Conservation (phyloP, 2,888 invertebrate genomes). For the Mythimna pallens region DNA sequence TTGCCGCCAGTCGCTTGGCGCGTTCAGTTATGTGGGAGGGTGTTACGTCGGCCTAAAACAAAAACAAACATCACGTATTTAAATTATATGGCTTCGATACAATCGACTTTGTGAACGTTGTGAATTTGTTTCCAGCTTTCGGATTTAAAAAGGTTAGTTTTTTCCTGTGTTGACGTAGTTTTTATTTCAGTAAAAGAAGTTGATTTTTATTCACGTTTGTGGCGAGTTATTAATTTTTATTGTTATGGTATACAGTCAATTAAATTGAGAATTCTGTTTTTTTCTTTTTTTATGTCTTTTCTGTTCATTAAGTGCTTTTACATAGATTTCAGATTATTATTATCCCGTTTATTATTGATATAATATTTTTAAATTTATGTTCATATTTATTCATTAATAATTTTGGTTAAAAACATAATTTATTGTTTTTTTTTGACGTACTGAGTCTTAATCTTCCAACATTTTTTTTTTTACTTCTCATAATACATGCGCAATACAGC, state of each 20-base stretch:
- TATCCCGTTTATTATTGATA: neutral
- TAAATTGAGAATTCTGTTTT: neutral
- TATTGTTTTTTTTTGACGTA: neutral
- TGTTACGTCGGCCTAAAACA: conserved; percentile 67
- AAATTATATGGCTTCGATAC: conserved; percentile 72
- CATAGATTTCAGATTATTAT: too few species aligned
- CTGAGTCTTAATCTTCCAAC: neutral
- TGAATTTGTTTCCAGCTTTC: conserved; percentile 48
- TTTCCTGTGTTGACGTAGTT: neutral
- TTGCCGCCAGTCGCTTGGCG: conserved; percentile 80
- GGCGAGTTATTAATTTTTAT: neutral
- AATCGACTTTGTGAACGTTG: conserved; percentile 52
- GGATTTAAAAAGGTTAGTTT: conserved; percentile 45
- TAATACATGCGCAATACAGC: conserved; percentile 47
- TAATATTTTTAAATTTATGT: neutral
- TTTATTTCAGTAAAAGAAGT: neutral
- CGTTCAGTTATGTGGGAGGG: conserved; percentile 67
- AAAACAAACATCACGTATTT: conserved; percentile 70
- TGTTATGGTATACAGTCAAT: neutral
- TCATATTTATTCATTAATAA: neutral
- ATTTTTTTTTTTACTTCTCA: neutral
- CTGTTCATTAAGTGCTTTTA: neutral
- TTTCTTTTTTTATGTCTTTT: neutral
- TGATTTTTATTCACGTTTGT: neutral
- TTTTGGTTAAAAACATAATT: neutral